A percentile compares a stretch with the other conserved stretches of the same genome.
Conservation (phyloP, 2,113 vertebrate genomes). For the Chrysochloris asiatica region DNA sequence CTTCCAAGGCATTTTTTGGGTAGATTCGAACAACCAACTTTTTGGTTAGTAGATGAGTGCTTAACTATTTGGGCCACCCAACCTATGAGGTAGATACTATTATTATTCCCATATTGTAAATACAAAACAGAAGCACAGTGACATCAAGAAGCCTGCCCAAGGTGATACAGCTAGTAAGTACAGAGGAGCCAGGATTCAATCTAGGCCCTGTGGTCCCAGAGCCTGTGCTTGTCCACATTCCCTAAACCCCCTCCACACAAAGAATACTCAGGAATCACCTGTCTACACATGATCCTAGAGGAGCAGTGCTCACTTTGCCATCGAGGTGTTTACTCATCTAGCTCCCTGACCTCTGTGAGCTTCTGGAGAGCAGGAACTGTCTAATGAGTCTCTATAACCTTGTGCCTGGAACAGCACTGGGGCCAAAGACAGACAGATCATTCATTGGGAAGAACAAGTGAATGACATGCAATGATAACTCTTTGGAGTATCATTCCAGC, state of each 20-base stretch:
- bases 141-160: neutral
- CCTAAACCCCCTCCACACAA: neutral
- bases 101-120: neutral
- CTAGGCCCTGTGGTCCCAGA: neutral
- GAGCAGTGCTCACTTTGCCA: rapidly evolving
- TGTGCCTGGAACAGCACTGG: neutral
- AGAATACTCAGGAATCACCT: rapidly evolving
- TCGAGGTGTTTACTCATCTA: rapidly evolving
- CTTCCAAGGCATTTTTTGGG: neutral
- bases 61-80: neutral
- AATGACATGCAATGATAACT: neutral
- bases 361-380: neutral
- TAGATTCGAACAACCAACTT: neutral
- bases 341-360: neutral
- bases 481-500: neutral
- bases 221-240: neutral
- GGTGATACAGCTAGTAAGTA: neutral
- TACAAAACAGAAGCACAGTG: neutral
- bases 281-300: neutral
- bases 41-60: neutral
- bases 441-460: neutral
- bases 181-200: neutral
- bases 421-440: neutral
- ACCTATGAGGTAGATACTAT: neutral
- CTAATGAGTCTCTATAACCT: neutral